Percentiles rank a stretch among this genome's conserved stretches.
Conservation (phyloP, 1,140 invertebrate genomes). For the Asobara japonica region DNA sequence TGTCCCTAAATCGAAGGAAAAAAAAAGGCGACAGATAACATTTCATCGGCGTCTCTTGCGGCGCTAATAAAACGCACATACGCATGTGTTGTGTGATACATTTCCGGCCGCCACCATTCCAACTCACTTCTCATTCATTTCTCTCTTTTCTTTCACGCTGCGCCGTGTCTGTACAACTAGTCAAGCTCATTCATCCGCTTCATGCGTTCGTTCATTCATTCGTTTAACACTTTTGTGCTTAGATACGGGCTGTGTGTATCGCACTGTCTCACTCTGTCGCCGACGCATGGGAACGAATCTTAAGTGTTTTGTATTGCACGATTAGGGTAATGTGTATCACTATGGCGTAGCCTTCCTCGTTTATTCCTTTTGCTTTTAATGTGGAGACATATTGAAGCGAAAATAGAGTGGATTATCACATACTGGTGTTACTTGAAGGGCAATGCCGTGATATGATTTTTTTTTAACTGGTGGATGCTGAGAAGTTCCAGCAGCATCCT, state of each 20-base stretch:
- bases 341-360: background rate
- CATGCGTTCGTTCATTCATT: slow-evolving; percentile 57
- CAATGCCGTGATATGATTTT: too few species aligned
- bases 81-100: slow-evolving; percentile 43
- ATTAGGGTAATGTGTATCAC: slow-evolving; percentile 50
- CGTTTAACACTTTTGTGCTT: slow-evolving; percentile 63
- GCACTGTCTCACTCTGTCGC: slow-evolving; percentile 26
- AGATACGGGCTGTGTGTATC: slow-evolving; percentile 57
- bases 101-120: slow-evolving; percentile 53
- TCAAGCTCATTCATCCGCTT: slow-evolving; percentile 52
- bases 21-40: background rate
- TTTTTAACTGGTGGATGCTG: too few species aligned
- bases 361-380: background rate
- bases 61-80: slow-evolving; percentile 13
- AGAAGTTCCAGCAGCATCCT: too few species aligned
- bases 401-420: too few species aligned
- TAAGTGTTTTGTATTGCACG: slow-evolving; percentile 62
- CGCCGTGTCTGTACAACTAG: slow-evolving; percentile 34
- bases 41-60: slow-evolving; percentile 16
- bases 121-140: slow-evolving; percentile 11
- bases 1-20: background rate
- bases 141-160: slow-evolving; percentile 36
- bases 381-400: background rate
- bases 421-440: too few species aligned
- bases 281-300: slow-evolving; percentile 53